phyloP scores from a whole-genome alignment of 2,797 vertebrate genomes.

The Acanthurus leucopareius region DNA sequence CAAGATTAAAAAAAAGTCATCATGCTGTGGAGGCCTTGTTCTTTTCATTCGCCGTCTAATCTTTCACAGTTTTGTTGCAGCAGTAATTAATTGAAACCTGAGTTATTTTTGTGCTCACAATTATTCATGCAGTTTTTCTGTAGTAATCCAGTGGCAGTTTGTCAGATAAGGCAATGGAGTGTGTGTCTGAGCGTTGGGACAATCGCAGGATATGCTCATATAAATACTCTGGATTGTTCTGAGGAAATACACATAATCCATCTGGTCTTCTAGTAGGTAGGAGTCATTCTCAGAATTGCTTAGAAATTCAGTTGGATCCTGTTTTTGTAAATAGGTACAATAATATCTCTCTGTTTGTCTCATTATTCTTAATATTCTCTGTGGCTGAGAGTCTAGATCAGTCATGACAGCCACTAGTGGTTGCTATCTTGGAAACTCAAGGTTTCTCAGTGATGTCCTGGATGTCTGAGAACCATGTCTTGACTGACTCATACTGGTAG shows the following conservation, averaged over 20 bases:
- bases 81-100: background rate
- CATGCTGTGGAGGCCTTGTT: background rate
- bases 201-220: constrained; percentile 40
- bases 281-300: background rate
- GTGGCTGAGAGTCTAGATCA: background rate
- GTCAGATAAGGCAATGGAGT: constrained; percentile 2
- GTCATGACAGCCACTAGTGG: constrained; percentile 15
- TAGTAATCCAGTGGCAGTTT: background rate
- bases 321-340: constrained; percentile 18
- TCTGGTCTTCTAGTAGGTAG: background rate
- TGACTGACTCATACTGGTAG: background rate
- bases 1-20: background rate
- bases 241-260: background rate
- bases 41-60: background rate
- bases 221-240: background rate
- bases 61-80: background rate
- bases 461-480: constrained; percentile 16
- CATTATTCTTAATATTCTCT: constrained; percentile 2
- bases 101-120: background rate
- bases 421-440: background rate
- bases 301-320: background rate
- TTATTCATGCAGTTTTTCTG: background rate
- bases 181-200: constrained; percentile 1
- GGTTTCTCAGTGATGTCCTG: background rate
- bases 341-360: constrained; percentile 19